These are phyloP conservation scores for Balearica regulorum DNA, from an alignment of 2,797 vertebrate species.

Conservation along the genomic window DNA sequence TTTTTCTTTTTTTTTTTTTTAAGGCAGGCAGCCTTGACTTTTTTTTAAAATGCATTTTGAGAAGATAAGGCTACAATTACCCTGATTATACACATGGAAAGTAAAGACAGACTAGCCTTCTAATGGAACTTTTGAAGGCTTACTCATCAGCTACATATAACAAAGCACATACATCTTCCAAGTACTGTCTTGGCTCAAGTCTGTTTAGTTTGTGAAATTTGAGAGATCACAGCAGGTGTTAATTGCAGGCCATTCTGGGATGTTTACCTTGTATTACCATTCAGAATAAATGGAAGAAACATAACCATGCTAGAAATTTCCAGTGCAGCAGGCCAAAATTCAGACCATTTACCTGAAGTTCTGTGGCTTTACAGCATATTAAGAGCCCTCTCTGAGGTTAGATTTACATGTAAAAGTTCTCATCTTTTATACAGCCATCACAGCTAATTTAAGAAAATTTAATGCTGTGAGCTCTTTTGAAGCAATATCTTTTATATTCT, in stretches of 20 bases:
- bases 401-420: neutral
- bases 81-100: neutral
- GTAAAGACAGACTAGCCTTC: neutral
- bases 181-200: neutral
- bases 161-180: neutral
- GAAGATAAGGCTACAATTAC: neutral
- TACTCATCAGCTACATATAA: neutral
- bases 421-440: neutral
- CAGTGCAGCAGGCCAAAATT: neutral
- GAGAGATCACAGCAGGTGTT: constrained; percentile 9
- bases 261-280: constrained; percentile 24
- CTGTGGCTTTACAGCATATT: constrained; percentile 1
- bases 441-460: neutral
- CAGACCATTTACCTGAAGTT: neutral
- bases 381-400: neutral
- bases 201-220: constrained; percentile 3
- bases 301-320: neutral
- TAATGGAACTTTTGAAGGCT: neutral
- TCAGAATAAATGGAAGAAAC: neutral
- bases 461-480: neutral
- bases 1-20: neutral
- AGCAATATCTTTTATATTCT: neutral
- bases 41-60: neutral
- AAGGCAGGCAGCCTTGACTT: neutral
- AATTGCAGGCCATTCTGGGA: constrained; percentile 16